A percentile compares a stretch with the other conserved stretches of the same genome.
These are phyloP conservation scores for Nycteola revayana DNA, from an alignment of 2,888 invertebrate species.

Conservation along the genomic window DNA sequence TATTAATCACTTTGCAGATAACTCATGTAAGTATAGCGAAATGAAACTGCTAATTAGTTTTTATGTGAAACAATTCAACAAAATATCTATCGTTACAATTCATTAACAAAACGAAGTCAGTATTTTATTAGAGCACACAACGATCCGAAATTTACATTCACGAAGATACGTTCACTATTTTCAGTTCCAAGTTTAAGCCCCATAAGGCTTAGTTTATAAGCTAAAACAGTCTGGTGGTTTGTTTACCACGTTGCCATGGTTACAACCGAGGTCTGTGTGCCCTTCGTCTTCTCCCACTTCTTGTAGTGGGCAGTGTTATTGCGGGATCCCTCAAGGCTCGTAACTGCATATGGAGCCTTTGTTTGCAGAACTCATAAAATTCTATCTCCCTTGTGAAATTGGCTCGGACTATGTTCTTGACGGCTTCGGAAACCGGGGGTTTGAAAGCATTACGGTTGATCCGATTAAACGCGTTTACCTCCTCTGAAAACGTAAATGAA, in stretches of 20 bases:
- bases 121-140: no score
- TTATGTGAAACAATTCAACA: no score
- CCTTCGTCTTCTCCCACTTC: conserved; percentile 42
- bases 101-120: no score
- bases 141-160: no score
- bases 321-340: conserved; percentile 85
- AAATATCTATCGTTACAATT: no score
- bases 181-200: not conserved
- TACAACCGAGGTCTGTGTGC: conserved; percentile 32
- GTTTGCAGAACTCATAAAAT: conserved; percentile 94
- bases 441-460: conserved; percentile 94
- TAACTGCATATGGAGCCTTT: conserved; percentile 90
- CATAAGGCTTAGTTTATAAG: not conserved
- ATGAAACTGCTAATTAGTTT: no score
- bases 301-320: conserved; percentile 44
- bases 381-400: conserved; percentile 95
- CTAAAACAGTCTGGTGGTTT: conserved; percentile 31
- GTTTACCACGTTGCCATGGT: conserved; percentile 21
- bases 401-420: conserved; percentile 91
- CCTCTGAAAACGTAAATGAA: conserved; percentile 86
- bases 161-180: no score
- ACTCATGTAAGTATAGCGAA: no score
- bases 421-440: conserved; percentile 91
- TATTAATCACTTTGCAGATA: no score
- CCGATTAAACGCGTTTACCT: conserved; percentile 87